Evolutionary conservation across 2,888 invertebrate species (phyloP).

Genomic region (Tetropium fuscum): DNA sequence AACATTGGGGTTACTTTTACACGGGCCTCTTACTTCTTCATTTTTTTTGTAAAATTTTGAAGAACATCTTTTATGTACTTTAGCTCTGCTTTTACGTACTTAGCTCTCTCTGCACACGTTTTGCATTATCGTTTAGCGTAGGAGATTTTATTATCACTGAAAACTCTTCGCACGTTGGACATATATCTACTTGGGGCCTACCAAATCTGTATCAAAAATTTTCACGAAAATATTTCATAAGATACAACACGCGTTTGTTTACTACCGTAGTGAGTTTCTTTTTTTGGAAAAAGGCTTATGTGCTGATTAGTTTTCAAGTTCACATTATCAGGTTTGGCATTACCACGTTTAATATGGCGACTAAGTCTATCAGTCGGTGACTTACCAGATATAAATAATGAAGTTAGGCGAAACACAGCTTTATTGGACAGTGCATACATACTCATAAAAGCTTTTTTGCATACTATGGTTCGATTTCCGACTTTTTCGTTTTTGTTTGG

Average conservation of each 20-base stretch:
- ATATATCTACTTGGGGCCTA: slow-evolving; percentile 34
- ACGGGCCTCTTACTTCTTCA: slow-evolving; percentile 27
- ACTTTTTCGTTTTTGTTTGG: not conserved
- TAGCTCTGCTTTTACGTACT: slow-evolving; percentile 30
- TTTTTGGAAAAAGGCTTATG: not conserved
- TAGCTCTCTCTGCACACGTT: too few species aligned
- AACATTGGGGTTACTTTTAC: slow-evolving; percentile 4
- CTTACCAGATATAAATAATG: not conserved
- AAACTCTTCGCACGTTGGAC: slow-evolving; percentile 29
- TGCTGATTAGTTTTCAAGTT: not conserved
- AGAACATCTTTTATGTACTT: slow-evolving; percentile 29
- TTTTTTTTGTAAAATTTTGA: slow-evolving; percentile 35
- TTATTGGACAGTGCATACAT: not conserved
- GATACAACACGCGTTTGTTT: not conserved
- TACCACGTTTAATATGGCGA: not conserved
- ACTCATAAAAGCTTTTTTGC: slow-evolving; percentile 5
- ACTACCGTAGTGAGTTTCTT: not conserved
- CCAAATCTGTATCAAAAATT: slow-evolving; percentile 28
- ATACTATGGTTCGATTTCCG: not conserved
- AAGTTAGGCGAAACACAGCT: not conserved
- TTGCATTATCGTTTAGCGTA: slow-evolving; percentile 26
- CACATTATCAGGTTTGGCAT: not conserved
- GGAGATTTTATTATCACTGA: slow-evolving; percentile 18
- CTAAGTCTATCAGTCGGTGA: not conserved
- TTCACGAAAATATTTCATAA: slow-evolving; percentile 30